These are phyloP conservation scores for Myiozetetes cayanensis DNA, from an alignment of 2,113 vertebrate species.

Conservation along the genomic window DNA sequence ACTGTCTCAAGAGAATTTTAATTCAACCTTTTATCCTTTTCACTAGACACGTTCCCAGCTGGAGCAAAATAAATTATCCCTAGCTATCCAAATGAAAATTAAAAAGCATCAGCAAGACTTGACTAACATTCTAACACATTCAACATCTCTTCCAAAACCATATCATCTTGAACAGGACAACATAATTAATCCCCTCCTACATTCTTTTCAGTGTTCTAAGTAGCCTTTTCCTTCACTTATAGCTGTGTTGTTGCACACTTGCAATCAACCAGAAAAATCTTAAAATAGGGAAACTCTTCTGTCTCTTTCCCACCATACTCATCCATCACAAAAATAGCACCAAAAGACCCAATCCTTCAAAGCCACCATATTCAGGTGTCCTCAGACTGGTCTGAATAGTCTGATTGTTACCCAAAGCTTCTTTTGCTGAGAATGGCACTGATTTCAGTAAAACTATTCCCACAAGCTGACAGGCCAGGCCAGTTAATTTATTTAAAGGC, in stretches of 20 bases:
- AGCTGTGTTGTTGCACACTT: background rate
- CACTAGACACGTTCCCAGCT: background rate
- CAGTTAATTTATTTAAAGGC: background rate
- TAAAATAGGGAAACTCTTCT: background rate
- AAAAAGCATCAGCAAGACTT: background rate
- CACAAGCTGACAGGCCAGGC: background rate
- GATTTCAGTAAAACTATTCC: background rate
- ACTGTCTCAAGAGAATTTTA: background rate
- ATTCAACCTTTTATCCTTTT: conserved; percentile 21
- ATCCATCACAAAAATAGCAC: background rate
- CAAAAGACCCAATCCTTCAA: background rate
- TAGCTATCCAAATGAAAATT: conserved; percentile 35
- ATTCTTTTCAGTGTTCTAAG: background rate
- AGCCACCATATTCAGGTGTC: background rate
- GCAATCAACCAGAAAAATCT: background rate
- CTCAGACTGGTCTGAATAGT: background rate
- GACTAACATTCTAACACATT: background rate
- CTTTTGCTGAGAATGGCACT: background rate
- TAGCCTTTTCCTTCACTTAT: background rate
- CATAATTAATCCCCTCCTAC: conserved; percentile 1
- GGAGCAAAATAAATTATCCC: conserved; percentile 18
- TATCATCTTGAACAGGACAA: background rate
- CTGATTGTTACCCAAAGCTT: background rate
- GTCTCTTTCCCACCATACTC: background rate
- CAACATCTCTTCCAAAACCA: background rate